A percentile compares a stretch with the other conserved stretches of the same genome.
Conservation (phyloP, 2,113 vertebrate genomes). For the Cyprinodon variegatus region DNA sequence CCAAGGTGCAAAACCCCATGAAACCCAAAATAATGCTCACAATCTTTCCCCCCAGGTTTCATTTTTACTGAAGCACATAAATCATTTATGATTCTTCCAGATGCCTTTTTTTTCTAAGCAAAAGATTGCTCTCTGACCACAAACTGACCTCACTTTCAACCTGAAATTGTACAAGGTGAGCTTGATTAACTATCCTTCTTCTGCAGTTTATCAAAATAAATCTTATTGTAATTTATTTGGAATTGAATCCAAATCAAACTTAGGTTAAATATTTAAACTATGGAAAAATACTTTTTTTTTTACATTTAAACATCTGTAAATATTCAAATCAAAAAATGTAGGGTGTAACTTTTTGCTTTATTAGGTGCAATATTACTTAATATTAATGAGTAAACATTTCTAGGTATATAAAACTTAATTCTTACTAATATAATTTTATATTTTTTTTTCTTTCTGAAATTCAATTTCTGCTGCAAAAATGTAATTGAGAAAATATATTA, state of each 20-base stretch:
- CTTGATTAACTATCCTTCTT: not conserved
- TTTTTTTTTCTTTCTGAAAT: too few species aligned
- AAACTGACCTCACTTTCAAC: not conserved
- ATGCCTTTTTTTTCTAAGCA: not conserved
- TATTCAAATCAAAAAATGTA: not conserved
- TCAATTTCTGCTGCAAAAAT: too few species aligned
- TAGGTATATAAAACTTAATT: too few species aligned
- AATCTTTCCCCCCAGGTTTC: not conserved
- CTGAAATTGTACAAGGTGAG: not conserved
- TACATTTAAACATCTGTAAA: not conserved
- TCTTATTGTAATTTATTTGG: not conserved
- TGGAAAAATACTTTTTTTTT: not conserved
- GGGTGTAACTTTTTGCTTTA: not conserved
- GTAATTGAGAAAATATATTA: too few species aligned
- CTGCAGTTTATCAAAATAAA: not conserved
- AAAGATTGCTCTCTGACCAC: not conserved
- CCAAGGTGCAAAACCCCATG: not conserved
- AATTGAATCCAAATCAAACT: not conserved
- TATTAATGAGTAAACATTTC: too few species aligned
- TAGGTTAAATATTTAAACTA: not conserved
- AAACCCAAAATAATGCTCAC: not conserved
- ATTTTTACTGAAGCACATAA: not conserved
- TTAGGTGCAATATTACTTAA: not conserved
- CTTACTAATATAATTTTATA: too few species aligned
- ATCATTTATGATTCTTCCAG: not conserved